phyloP scores from a whole-genome alignment of 2,113 vertebrate species.

The Hoplias malabaricus region DNA sequence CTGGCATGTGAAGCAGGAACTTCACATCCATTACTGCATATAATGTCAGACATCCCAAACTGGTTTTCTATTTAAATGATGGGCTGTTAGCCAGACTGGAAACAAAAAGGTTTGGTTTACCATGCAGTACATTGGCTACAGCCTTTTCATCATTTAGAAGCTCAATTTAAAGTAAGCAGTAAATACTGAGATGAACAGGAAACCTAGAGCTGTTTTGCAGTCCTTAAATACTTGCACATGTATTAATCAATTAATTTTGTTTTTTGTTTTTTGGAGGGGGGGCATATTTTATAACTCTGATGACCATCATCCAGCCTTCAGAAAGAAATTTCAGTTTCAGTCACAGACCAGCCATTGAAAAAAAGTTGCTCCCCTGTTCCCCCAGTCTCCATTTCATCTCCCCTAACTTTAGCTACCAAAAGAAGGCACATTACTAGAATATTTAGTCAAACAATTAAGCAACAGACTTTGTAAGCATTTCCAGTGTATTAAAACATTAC shows the following conservation, averaged over 20 bases:
- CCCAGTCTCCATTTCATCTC: not conserved
- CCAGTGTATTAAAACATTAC: too few relatives aligned
- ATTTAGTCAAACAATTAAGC: too few relatives aligned
- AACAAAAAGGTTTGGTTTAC: not conserved
- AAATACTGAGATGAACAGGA: not conserved
- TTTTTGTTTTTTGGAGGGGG: too few relatives aligned
- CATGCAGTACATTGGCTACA: not conserved
- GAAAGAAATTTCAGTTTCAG: not conserved
- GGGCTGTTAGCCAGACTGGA: not conserved
- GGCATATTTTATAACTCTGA: not conserved
- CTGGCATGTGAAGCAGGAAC: slow-evolving; percentile 5
- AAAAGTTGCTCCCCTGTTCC: not conserved
- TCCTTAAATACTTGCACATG: not conserved
- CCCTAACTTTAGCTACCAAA: not conserved
- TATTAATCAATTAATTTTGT: too few relatives aligned
- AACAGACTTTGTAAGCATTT: too few relatives aligned
- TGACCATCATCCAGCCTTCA: not conserved
- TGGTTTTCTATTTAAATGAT: not conserved
- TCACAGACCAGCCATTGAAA: not conserved
- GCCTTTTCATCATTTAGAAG: not conserved
- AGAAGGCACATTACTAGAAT: not conserved
- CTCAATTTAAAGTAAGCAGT: not conserved
- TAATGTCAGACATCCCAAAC: not conserved
- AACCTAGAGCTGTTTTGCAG: not conserved
- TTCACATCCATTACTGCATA: not conserved